These are phyloP conservation scores for Trypoxylon attenuatum DNA, from an alignment of 2,888 invertebrate genomes.

Conservation along the genomic window DNA sequence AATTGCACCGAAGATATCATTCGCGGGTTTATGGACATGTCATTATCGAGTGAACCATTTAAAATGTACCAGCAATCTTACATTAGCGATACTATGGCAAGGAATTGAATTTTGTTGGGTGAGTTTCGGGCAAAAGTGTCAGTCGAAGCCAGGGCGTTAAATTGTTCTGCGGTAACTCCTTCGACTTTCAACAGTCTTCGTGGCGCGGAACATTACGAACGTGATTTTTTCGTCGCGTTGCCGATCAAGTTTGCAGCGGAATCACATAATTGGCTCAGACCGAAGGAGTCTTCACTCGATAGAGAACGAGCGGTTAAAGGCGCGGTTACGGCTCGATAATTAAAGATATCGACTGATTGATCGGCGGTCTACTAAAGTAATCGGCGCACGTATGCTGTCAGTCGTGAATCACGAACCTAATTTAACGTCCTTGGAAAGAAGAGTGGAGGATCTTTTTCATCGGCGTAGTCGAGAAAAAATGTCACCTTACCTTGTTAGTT, in stretches of 20 bases:
- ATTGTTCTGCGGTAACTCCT: too few relatives aligned
- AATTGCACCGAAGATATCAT: too few relatives aligned
- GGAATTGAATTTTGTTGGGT: too few relatives aligned
- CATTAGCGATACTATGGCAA: too few relatives aligned
- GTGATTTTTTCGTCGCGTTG: too few relatives aligned
- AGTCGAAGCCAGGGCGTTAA: too few relatives aligned
- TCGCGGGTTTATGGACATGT: constrained; percentile 47
- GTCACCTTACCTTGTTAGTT: constrained; percentile 41
- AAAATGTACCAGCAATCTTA: constrained; percentile 41
- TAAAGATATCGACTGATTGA: constrained; percentile 59
- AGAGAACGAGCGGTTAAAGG: background rate
- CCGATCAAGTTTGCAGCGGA: too few relatives aligned
- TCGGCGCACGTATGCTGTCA: constrained; percentile 39
- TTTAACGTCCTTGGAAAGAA: constrained; percentile 60
- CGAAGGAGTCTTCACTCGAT: background rate
- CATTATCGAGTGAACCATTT: constrained; percentile 45
- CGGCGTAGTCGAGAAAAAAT: constrained; percentile 29
- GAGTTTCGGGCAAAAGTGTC: too few relatives aligned
- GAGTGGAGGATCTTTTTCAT: constrained; percentile 57
- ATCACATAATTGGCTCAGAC: too few relatives aligned
- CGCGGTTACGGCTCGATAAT: constrained; percentile 37
- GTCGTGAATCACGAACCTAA: constrained; percentile 61
- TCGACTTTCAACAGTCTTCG: too few relatives aligned
- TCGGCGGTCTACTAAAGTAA: constrained; percentile 49
- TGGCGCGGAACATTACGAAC: too few relatives aligned